Percentiles rank a stretch among this genome's conserved stretches.
phyloP scores from a whole-genome alignment of 2,113 vertebrate species.

The Plestiodon gilberti region DNA sequence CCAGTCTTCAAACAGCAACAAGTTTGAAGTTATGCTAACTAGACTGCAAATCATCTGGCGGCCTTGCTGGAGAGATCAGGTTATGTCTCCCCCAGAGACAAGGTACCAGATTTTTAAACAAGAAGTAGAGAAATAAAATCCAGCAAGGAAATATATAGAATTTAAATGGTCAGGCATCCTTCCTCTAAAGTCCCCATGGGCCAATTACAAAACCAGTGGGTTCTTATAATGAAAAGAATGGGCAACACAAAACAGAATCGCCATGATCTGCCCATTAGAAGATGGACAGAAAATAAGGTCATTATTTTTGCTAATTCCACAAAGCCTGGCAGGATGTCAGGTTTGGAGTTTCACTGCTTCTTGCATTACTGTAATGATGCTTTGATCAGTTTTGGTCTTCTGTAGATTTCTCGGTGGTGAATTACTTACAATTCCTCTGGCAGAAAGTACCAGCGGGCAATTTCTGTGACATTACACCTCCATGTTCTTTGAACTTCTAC shows the following conservation, averaged over 20 bases:
- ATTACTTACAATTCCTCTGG: background rate
- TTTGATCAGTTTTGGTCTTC: background rate
- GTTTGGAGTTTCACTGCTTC: background rate
- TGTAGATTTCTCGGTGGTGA: background rate
- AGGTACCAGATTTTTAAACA: background rate
- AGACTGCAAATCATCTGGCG: background rate
- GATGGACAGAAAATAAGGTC: background rate
- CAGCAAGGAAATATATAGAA: background rate
- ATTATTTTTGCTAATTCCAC: background rate
- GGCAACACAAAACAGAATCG: background rate
- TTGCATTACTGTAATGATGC: background rate
- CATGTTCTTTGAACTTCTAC: background rate
- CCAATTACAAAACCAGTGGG: no score
- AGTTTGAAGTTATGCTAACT: background rate
- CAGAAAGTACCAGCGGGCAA: background rate
- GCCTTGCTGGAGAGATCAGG: background rate
- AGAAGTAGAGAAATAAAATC: background rate
- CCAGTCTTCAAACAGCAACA: background rate
- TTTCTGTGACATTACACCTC: background rate
- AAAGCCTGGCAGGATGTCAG: background rate
- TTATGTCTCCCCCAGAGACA: background rate
- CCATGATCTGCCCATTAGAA: background rate
- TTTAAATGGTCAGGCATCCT: background rate
- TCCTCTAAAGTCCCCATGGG: no score
- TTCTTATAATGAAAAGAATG: background rate